These are phyloP conservation scores for Tarsius wallacei DNA, from an alignment of 2,797 vertebrate species.

Conservation along the genomic window DNA sequence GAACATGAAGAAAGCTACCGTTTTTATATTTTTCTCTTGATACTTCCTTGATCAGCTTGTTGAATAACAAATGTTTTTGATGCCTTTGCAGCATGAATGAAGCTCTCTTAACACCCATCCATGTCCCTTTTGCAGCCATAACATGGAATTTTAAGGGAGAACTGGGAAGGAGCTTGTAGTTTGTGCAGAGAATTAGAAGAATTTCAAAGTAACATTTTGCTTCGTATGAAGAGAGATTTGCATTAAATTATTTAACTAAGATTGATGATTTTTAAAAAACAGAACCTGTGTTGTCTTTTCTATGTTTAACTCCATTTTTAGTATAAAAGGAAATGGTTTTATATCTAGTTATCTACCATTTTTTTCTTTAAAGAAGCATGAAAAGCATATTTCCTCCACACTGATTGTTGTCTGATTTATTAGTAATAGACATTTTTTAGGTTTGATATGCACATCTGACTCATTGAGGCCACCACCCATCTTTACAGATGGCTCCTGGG, in stretches of 20 bases:
- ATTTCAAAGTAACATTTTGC: conserved; percentile 50
- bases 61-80: conserved; percentile 82
- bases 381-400: not conserved
- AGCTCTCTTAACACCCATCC: conserved; percentile 37
- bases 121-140: not conserved
- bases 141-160: conserved; percentile 56
- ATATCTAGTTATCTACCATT: not conserved
- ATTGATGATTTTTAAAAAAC: conserved; percentile 29
- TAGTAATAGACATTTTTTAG: not conserved
- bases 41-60: conserved; percentile 84
- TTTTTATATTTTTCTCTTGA: conserved; percentile 84
- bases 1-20: conserved; percentile 70
- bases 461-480: not conserved
- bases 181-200: conserved; percentile 36
- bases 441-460: accelerated
- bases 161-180: conserved; percentile 44
- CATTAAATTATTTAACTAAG: conserved; percentile 58
- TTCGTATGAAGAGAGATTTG: conserved; percentile 63
- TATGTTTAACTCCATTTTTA: not conserved
- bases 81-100: conserved; percentile 60
- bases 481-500: not conserved
- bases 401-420: not conserved
- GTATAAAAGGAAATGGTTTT: not conserved
- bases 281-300: not conserved
- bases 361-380: not conserved